Base-by-base conservation (phyloP, 2,797 vertebrate species). In the Characodon lateralis region DNA sequence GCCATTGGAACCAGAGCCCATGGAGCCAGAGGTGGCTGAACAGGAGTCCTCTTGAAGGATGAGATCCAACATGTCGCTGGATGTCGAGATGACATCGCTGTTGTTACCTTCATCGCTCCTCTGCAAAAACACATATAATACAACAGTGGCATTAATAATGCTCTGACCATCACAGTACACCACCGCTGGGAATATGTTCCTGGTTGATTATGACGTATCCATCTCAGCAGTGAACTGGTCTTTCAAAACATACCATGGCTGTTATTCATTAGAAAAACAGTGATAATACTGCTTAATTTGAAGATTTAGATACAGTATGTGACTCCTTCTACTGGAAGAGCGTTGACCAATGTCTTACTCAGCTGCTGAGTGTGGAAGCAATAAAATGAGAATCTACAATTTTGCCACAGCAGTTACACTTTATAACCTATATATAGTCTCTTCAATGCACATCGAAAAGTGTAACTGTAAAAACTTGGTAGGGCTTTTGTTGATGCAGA, bases 21-120 rank as follows among this genome's bases (percentile, higher is more conserved):
- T 95, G 14, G 97, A 99, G 48, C 96, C 95, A 0, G 97, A 98
- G 1, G 95, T 97, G 81, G 95, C 94, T 0, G 97, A 99, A 65
- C 90, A 96, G 0, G 96, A 96, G 92, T 97, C 97, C 79, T 97
- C 97, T 0, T 95, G 96, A 69, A 98, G 95, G 16, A 99, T 92
- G 76, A 98, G 95, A 88, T 96, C 96, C 78, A 99, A 93, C 78
- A 99, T 92, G 85, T 96, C 97, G 16, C 97, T 97, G 70, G 97
- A 97, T 0, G 93, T 95, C 48, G 97, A 98, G 76, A 97, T 94
- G 0, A 89, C 93, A 0, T 98, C 97, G 0, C 96, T 97, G 83
- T 96, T 96, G 69, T 96, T 96, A 28, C 92, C 85, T 0, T 97
- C 96, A 0, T 92, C 92, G 0, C 89, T 92, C 18, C 73, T 88